Base-by-base conservation (phyloP, 2,888 invertebrate genomes). In the Copidosoma aretas region DNA sequence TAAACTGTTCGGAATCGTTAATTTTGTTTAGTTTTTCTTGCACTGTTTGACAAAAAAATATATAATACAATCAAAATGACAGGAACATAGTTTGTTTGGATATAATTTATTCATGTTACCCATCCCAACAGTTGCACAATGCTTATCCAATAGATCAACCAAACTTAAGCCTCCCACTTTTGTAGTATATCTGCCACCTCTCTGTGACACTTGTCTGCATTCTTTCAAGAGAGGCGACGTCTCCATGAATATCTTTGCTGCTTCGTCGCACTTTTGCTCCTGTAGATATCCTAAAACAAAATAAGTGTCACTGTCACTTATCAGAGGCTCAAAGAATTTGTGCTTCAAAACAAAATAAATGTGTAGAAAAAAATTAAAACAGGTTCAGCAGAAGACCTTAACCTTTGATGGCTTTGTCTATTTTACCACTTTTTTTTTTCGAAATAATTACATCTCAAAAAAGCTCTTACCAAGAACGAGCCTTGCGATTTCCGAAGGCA, bases 401-500 rank as follows among this genome's bases (percentile, higher is more conserved):
- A 17, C 15, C 17, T 15, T 25, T 12, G 14, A 54, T 54, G 24
- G 32, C 8, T n/a, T n/a, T n/a, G 39, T 10, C 12, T 46, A 32
- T 32, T 32, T 32, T 32, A n/a, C n/a, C n/a, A n/a, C n/a, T n/a
- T n/a, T n/a, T n/a, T n/a, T n/a, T n/a, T n/a, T n/a, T n/a, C n/a
- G n/a, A n/a, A n/a, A n/a, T n/a, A n/a, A n/a, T n/a, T n/a, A n/a
- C n/a, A n/a, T n/a, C n/a, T n/a, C n/a, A n/a, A 32, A 32, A 32
- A 32, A 32, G 32, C 8, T 74, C 80, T 81, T 72, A 84, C 84
- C 84, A 24, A 82, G 78, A 54, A 84, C 82, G 39, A 84, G 72
- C 73, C 84, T 77, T 25, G 84, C 84, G 41, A 83, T 78, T 77
- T 84, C 84, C 17, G 84, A 84, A 0, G 84, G 84, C 58, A 84